Evolutionary conservation across 2,888 invertebrate genomes (phyloP), one percentile per base, ranked within the genome.

Genomic region (Epistrophe eligans): DNA sequence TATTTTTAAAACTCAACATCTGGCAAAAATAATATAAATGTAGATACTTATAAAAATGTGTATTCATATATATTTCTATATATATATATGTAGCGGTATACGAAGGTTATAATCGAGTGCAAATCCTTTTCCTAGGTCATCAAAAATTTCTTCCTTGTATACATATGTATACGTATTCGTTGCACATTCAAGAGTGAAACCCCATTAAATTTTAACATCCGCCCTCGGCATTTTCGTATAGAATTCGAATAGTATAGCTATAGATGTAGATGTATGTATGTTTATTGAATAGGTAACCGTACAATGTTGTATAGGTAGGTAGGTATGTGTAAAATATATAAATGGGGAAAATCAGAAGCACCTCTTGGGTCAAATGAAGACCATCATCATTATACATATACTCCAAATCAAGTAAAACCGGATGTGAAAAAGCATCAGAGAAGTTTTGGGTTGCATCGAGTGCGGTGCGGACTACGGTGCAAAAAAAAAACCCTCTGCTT

Each of bases 131-230:
- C 74, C 79, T 70, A 84, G 79, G 84, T 79, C 74, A 79, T 64
- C 52, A 70, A 13, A 71, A 74, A 76, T 83, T 66, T 73, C 67
- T 79, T 83, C 62, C 79, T 52, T 24, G 3, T 2, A 24, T 24
- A 24, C 24, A 24, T 24, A 24, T 24, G 24, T 24, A 24, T 24
- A 24, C 3, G 15, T 62, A 62, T 84, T 57, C 79, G 64, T 71
- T 74, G 57, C 84, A 81, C 38, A 71, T 64, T 76, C 48, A 40
- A 32, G 13, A 45, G 24, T 40, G 52, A 76, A 48, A 38, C 38
- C 45, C 76, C 79, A 72, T 84, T 80, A 60, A 77, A 81, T 72
- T 77, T 80, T 60, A 72, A 80, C 77, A 81, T 80, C 80, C 80
- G 77, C 60, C 72, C 48, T 9, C 55, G 64, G 66, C 45, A 58